Evolutionary conservation across 2,113 vertebrate genomes (phyloP), one percentile per base, ranked within the genome.

Genomic region (Arothron firmamentum): DNA sequence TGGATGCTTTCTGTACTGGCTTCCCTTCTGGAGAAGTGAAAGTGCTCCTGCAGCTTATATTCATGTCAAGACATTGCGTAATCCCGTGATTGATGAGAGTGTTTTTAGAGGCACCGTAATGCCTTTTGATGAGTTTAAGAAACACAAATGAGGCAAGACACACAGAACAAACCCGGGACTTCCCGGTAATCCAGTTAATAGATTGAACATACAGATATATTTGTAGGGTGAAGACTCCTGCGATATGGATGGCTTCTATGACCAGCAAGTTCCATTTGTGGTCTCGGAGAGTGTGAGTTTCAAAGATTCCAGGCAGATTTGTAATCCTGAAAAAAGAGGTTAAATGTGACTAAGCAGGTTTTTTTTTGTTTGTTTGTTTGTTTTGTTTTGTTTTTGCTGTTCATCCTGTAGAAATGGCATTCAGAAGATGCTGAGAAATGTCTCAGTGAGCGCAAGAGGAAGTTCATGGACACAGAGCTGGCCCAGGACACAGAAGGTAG

Each of bases 401-500:
- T 20, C 0, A 9, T 28, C 16, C n/a, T 48, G 3, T n/a, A 89
- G 77, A 88, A 84, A 51, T 86, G 90, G 77, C 91, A 85, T 31
- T 25, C 85, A 12, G 93, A 93, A 58, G 93, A 92, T 59, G 80
- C 85, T 46, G 64, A 65, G 77, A 89, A 90, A 70, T 81, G 82
- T 45, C 84, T 92, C 52, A 90, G 73, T 16, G 93, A 95, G 21
- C 90, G 94, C 65, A 96, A 95, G 83, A 92, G 94, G 89, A 98
- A 95, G 80, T 93, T 95, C 77, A 87, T 95, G 87, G 94, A 97
- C 78, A 92, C 91, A 0, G 95, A 95, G 83, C 90, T 98, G 82
- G 95, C 93, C 80, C 95, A 96, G n/a, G 95, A 98, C 90, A 95
- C 95, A 12, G 95, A 97, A 91, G 95, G 95, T 97, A 90, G 68